Evolutionary conservation across 2,888 invertebrate species (phyloP).

Genomic region (Schizotus pectinicornis): DNA sequence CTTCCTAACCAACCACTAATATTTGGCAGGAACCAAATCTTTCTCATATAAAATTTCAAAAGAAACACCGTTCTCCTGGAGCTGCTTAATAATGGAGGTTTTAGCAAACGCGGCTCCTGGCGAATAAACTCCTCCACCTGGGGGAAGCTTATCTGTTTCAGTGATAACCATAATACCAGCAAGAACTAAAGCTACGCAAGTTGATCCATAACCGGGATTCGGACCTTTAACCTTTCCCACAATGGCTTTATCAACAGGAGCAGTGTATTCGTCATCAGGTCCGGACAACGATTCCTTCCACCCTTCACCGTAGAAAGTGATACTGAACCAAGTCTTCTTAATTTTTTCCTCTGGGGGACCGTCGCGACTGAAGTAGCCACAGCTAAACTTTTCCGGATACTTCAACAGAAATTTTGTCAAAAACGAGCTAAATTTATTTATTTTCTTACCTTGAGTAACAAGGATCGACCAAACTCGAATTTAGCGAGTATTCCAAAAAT

Average conservation of each 20-base stretch:
- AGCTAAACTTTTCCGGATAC: conserved; percentile 39
- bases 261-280: conserved; percentile 63
- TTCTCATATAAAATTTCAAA: conserved; percentile 65
- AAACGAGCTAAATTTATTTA: not conserved
- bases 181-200: conserved; percentile 74
- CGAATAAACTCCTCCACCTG: conserved; percentile 81
- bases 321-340: conserved; percentile 67
- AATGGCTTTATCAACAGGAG: conserved; percentile 69
- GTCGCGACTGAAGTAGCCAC: conserved; percentile 70
- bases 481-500: conserved; percentile 62
- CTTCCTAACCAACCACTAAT: too few species aligned
- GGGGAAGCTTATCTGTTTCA: conserved; percentile 78
- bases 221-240: conserved; percentile 69
- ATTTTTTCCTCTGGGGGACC: conserved; percentile 69
- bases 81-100: conserved; percentile 76
- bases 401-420: conserved; percentile 12
- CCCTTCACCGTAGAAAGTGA: conserved; percentile 79
- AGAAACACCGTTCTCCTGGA: conserved; percentile 74
- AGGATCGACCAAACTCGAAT: conserved; percentile 64
- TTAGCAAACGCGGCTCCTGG: conserved; percentile 86
- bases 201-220: conserved; percentile 86
- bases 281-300: conserved; percentile 72
- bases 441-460: conserved; percentile 67
- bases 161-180: conserved; percentile 77
- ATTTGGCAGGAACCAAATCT: conserved; percentile 13